Conservation (phyloP, 2,888 invertebrate species). For the Parasteatoda lunata region DNA sequence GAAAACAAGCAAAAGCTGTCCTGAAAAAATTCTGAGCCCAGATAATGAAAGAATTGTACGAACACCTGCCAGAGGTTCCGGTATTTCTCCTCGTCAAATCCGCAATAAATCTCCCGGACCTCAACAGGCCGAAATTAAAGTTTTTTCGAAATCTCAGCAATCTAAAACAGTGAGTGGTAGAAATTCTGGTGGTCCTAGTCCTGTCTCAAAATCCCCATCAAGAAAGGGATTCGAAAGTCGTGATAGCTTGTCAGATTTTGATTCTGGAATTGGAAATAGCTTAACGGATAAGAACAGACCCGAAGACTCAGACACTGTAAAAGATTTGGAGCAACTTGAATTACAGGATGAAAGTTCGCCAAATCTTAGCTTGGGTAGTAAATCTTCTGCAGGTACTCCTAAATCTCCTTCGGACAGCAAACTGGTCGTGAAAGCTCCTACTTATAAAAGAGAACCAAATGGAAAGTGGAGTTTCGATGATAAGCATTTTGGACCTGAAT, state of each 20-base stretch:
- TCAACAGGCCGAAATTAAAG: conserved; percentile 17
- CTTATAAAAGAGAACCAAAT: conserved; percentile 59
- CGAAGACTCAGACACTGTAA: conserved; percentile 65
- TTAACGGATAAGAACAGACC: conserved; percentile 61
- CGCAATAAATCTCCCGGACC: conserved; percentile 27
- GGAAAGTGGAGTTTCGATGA: conserved; percentile 66
- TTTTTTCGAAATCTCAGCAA: conserved; percentile 17
- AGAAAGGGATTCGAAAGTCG: conserved; percentile 51
- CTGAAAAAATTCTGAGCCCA: conserved; percentile 51
- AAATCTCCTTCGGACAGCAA: conserved; percentile 34
- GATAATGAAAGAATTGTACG: conserved; percentile 24
- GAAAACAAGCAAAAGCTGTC: conserved; percentile 53
- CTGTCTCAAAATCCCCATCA: conserved; percentile 57
- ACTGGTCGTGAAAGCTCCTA: conserved; percentile 41
- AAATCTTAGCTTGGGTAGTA: conserved; percentile 12
- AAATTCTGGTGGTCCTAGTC: conserved; percentile 41
- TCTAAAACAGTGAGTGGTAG: conserved; percentile 6
- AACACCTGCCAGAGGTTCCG: conserved; percentile 58
- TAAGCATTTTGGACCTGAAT: conserved; percentile 52
- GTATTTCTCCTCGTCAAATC: conserved; percentile 58
- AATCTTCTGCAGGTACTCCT: conserved; percentile 28
- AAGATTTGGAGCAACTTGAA: conserved; percentile 65
- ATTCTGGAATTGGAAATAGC: conserved; percentile 65
- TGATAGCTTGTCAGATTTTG: conserved; percentile 55
- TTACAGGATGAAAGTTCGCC: conserved; percentile 55